Evolutionary conservation across 2,888 invertebrate genomes (phyloP).

Genomic region (Cremastinae sp.): DNA sequence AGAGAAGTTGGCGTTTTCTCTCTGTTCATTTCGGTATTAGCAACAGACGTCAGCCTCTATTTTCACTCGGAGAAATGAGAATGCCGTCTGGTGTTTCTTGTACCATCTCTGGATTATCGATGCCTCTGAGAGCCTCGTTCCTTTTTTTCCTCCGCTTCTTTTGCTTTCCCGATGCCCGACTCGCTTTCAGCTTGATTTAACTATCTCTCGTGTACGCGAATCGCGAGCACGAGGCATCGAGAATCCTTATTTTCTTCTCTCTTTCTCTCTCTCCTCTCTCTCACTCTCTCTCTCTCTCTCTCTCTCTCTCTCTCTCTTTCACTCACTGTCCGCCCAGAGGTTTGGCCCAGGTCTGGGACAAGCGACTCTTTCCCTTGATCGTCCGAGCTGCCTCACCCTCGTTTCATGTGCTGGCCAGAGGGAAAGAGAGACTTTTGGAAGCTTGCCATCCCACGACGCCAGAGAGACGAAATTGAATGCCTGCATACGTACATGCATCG

Average conservation of each 20-base stretch:
- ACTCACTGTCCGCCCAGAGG: conserved; percentile 2
- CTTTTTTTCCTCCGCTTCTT: conserved; percentile 4
- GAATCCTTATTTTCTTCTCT: conserved; percentile 6
- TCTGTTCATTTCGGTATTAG: conserved; percentile 9
- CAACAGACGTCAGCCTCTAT: conserved; percentile 47
- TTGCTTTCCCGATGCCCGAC: conserved; percentile 5
- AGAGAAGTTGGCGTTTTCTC: not conserved
- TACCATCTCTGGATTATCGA: conserved; percentile 52
- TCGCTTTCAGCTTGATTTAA: conserved; percentile 60
- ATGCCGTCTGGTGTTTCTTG: conserved; percentile 35
- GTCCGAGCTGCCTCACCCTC: conserved; percentile 7
- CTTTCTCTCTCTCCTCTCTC: not conserved
- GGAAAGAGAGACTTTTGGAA: conserved; percentile 50
- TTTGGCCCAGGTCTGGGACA: not conserved
- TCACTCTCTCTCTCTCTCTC: conserved; percentile 18
- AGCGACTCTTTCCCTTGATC: not conserved
- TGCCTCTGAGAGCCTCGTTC: conserved; percentile 39
- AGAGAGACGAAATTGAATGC: conserved; percentile 50
- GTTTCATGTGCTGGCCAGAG: conserved; percentile 22
- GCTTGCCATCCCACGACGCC: conserved; percentile 53
- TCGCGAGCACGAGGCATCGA: conserved; percentile 36
- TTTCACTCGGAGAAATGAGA: conserved; percentile 50
- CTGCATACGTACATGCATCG: conserved; percentile 15
- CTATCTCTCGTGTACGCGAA: conserved; percentile 53
- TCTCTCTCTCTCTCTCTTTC: conserved; percentile 21